phyloP scores from a whole-genome alignment of 2,888 invertebrate genomes.

The Drosophila neutralis region DNA sequence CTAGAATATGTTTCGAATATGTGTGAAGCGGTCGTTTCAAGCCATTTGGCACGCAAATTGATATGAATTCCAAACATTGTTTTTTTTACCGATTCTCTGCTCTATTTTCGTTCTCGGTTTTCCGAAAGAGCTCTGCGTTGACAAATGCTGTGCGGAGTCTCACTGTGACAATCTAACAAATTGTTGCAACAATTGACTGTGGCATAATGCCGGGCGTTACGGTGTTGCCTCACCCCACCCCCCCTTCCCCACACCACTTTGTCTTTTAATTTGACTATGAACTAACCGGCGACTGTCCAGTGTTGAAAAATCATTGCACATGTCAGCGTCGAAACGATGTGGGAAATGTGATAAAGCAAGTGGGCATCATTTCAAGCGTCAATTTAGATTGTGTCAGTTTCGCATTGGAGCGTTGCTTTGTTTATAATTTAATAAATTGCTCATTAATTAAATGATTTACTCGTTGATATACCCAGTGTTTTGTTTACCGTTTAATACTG shows the following conservation, averaged over 20 bases:
- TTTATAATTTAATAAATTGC: conserved; percentile 79
- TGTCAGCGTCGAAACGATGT: conserved; percentile 52
- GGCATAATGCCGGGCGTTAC: conserved; percentile 44
- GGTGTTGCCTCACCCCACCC: background rate
- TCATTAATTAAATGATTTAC: conserved; percentile 75
- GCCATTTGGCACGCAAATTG: conserved; percentile 33
- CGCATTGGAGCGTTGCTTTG: conserved; percentile 63
- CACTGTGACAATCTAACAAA: conserved; percentile 68
- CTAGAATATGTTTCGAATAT: background rate
- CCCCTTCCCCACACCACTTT: background rate
- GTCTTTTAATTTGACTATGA: conserved; percentile 17
- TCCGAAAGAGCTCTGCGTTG: conserved; percentile 12
- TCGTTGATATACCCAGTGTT: conserved; percentile 24
- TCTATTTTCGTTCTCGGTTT: conserved; percentile 11
- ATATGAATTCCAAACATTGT: conserved; percentile 45
- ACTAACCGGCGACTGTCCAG: conserved; percentile 20
- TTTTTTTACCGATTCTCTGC: conserved; percentile 7
- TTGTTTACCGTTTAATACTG: conserved; percentile 2
- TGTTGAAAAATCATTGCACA: conserved; percentile 71
- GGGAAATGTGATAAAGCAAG: conserved; percentile 44
- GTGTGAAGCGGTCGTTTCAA: background rate
- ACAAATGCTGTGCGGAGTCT: conserved; percentile 48
- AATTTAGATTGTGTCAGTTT: conserved; percentile 56
- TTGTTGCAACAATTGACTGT: conserved; percentile 71
- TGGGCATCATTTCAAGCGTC: conserved; percentile 49